phyloP scores from a whole-genome alignment of 2,888 invertebrate genomes.

The Fabriciana adippe region DNA sequence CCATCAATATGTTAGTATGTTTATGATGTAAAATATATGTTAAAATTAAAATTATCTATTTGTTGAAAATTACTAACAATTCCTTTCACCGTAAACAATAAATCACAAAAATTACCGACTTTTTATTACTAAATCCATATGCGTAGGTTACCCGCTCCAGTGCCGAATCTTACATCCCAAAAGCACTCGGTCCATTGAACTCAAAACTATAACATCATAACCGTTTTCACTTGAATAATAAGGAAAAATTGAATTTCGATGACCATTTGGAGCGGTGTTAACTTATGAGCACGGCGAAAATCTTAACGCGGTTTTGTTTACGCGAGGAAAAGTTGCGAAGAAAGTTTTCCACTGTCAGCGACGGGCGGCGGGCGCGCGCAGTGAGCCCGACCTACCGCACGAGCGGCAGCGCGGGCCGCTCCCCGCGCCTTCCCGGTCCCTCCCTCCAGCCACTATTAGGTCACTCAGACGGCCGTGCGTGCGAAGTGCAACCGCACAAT shows the following conservation, averaged over 20 bases:
- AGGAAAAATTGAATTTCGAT: constrained; percentile 7
- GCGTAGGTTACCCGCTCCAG: constrained; percentile 62
- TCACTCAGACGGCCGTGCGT: constrained; percentile 79
- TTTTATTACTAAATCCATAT: constrained; percentile 80
- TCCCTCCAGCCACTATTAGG: constrained; percentile 82
- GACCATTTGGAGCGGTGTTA: constrained; percentile 28
- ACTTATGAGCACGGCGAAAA: constrained; percentile 53
- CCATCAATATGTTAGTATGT: background rate
- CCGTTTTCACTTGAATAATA: constrained; percentile 25
- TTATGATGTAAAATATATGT: background rate
- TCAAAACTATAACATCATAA: constrained; percentile 24
- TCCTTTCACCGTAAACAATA: constrained; percentile 35
- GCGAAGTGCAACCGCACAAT: constrained; percentile 79
- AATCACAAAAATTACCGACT: constrained; percentile 77
- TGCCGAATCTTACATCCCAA: constrained; percentile 63
- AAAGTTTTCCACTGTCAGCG: constrained; percentile 77
- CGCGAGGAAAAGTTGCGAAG: constrained; percentile 78
- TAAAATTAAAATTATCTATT: too few relatives aligned
- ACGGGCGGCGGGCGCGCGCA: constrained; percentile 71
- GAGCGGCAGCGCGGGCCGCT: constrained; percentile 64
- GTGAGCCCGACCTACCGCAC: constrained; percentile 82
- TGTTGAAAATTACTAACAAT: background rate
- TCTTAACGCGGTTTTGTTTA: constrained; percentile 70
- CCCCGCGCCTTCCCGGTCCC: constrained; percentile 77
- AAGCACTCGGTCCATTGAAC: constrained; percentile 38